These are phyloP conservation scores for Drosophila mercatorum DNA, from an alignment of 2,888 invertebrate species.

Conservation along the genomic window DNA sequence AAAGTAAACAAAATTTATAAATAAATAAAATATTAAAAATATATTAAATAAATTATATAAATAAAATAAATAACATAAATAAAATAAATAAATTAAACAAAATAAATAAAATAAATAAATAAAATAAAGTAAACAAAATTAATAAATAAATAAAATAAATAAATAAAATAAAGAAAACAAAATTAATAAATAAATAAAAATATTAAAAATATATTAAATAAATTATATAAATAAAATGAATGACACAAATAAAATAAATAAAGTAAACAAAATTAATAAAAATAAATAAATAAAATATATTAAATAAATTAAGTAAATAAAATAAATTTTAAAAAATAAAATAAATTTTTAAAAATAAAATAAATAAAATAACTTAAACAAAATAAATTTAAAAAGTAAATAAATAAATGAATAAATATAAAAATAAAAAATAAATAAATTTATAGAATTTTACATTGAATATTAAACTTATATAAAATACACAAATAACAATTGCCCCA, in stretches of 20 bases:
- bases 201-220: neutral
- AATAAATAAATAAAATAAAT: neutral
- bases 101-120: neutral
- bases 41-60: neutral
- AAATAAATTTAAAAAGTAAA: too few relatives aligned
- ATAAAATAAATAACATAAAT: neutral
- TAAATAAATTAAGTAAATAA: neutral
- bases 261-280: too few relatives aligned
- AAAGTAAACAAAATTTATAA: too few relatives aligned
- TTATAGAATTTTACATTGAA: too few relatives aligned
- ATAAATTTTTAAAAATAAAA: neutral
- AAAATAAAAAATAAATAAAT: neutral
- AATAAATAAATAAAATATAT: too few relatives aligned
- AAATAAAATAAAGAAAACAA: neutral
- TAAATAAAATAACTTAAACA: neutral
- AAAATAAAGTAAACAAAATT: too few relatives aligned
- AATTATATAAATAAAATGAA: neutral
- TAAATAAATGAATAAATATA: neutral
- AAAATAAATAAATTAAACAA: neutral
- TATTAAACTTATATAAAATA: too few relatives aligned
- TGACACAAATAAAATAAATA: too few relatives aligned
- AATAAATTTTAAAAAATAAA: neutral
- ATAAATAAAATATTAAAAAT: too few relatives aligned
- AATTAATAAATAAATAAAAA: neutral
- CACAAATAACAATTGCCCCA: too few relatives aligned